phyloP scores from a whole-genome alignment of 1,140 invertebrate genomes.

The Drosophila sechellia region DNA sequence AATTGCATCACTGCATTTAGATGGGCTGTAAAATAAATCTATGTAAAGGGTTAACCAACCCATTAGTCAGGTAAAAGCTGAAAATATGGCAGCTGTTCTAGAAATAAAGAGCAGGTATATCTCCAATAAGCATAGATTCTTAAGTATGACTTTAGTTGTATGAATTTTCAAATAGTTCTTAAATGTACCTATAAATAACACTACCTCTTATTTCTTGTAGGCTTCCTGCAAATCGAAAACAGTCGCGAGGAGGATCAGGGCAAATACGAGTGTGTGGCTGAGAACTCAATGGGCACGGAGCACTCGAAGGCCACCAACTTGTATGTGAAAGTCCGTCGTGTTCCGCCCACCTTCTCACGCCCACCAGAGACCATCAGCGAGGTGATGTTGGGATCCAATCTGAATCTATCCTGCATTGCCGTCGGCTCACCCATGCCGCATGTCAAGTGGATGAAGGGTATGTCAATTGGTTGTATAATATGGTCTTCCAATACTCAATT shows the following conservation, averaged over 20 bases:
- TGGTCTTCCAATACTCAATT: not conserved
- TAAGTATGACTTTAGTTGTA: not conserved
- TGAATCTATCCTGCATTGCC: slow-evolving; percentile 98
- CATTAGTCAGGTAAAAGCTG: not conserved
- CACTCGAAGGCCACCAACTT: slow-evolving; percentile 95
- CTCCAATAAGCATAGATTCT: not conserved
- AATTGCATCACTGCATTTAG: not conserved
- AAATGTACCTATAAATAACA: no score
- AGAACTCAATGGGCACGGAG: slow-evolving; percentile 95
- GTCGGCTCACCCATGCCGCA: slow-evolving; percentile 98
- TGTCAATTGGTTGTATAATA: not conserved
- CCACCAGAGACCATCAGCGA: slow-evolving; percentile 93
- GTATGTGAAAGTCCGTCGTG: slow-evolving; percentile 97
- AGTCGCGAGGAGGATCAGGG: slow-evolving; percentile 96
- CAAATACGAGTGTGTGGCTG: slow-evolving; percentile 97
- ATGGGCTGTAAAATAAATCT: not conserved
- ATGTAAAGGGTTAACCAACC: not conserved
- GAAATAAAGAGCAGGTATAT: not conserved
- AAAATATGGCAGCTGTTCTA: not conserved
- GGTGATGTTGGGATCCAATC: slow-evolving; percentile 94
- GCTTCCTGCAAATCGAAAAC: slow-evolving; percentile 95
- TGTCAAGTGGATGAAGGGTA: slow-evolving; percentile 97
- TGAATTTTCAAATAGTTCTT: not conserved
- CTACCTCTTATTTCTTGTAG: slow-evolving; percentile 85
- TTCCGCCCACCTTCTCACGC: slow-evolving; percentile 97